These are phyloP conservation scores for Burhinus oedicnemus DNA, from an alignment of 2,113 vertebrate genomes.

Conservation along the genomic window DNA sequence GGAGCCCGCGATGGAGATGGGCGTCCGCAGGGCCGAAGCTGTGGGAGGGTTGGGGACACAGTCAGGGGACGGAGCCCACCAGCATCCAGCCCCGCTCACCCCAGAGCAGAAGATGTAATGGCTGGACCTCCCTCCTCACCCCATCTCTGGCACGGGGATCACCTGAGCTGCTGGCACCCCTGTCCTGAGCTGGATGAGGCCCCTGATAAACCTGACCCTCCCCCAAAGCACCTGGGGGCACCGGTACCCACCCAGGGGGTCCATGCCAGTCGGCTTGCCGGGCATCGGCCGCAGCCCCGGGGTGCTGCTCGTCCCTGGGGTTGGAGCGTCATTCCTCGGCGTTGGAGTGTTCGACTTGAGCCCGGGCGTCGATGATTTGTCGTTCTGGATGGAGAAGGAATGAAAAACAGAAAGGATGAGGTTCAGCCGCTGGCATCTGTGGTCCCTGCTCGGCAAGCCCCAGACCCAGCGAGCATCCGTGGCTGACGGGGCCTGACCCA, in stretches of 20 bases:
- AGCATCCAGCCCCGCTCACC: neutral
- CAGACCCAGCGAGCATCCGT: accelerated
- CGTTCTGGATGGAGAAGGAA: conserved; percentile 81
- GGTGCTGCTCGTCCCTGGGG: conserved; percentile 94
- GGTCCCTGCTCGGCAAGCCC: neutral
- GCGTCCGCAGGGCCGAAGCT: conserved; percentile 89
- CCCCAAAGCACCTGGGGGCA: accelerated
- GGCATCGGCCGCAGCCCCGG: conserved; percentile 91
- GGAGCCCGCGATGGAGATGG: conserved; percentile 89
- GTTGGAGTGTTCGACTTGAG: conserved; percentile 97
- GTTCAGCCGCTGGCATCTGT: accelerated
- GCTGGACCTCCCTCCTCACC: neutral
- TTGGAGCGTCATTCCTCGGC: conserved; percentile 90
- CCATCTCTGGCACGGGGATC: accelerated
- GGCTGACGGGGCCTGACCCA: neutral
- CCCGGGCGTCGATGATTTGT: conserved; percentile 95
- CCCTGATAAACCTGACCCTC: neutral
- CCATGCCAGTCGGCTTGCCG: conserved; percentile 91
- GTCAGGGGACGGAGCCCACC: neutral
- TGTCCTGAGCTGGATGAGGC: too few relatives aligned
- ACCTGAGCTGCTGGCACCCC: neutral
- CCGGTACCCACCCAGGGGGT: conserved; percentile 78
- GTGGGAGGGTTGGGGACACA: accelerated
- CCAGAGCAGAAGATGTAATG: neutral
- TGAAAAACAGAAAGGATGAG: neutral